A percentile compares a stretch with the other conserved stretches of the same genome.
phyloP scores from a whole-genome alignment of 2,113 vertebrate genomes.

The Cromileptes altivelis region DNA sequence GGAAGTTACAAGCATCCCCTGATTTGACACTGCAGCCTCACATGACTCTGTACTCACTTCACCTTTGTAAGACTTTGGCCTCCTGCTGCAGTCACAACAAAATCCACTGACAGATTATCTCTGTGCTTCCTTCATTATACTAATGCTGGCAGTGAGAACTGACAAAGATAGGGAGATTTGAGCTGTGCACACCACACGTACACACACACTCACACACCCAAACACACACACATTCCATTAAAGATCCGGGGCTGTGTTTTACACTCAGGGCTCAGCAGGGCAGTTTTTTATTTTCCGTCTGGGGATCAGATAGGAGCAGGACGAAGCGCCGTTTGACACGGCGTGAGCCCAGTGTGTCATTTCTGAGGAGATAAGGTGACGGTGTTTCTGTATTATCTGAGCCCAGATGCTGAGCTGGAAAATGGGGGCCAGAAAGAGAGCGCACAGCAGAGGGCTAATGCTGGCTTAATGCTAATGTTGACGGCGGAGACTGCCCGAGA shows the following conservation, averaged over 20 bases:
- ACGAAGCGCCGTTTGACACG: conserved; percentile 72
- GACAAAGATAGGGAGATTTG: conserved; percentile 56
- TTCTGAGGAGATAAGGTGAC: conserved; percentile 80
- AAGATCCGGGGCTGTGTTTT: conserved; percentile 61
- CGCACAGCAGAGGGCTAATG: conserved; percentile 59
- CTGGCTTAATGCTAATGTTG: conserved; percentile 72
- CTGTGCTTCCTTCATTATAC: conserved; percentile 50
- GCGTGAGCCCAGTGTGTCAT: conserved; percentile 79
- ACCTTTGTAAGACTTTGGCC: conserved; percentile 13
- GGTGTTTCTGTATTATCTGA: conserved; percentile 76
- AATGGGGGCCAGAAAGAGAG: conserved; percentile 63
- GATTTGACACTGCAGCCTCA: conserved; percentile 18
- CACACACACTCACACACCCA: conserved; percentile 32
- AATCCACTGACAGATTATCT: conserved; percentile 53
- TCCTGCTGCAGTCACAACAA: conserved; percentile 31
- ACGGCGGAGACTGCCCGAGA: conserved; percentile 58
- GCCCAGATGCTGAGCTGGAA: conserved; percentile 71
- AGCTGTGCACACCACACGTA: conserved; percentile 3
- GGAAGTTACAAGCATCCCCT: neutral
- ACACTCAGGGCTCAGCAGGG: conserved; percentile 67
- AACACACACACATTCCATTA: conserved; percentile 51
- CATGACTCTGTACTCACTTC: conserved; percentile 8
- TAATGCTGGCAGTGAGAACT: conserved; percentile 64
- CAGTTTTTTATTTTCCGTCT: conserved; percentile 70
- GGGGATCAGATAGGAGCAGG: conserved; percentile 78